A percentile compares a stretch with the other conserved stretches of the same genome.
Conservation (phyloP, 2,888 invertebrate species). For the Pammene aurita region DNA sequence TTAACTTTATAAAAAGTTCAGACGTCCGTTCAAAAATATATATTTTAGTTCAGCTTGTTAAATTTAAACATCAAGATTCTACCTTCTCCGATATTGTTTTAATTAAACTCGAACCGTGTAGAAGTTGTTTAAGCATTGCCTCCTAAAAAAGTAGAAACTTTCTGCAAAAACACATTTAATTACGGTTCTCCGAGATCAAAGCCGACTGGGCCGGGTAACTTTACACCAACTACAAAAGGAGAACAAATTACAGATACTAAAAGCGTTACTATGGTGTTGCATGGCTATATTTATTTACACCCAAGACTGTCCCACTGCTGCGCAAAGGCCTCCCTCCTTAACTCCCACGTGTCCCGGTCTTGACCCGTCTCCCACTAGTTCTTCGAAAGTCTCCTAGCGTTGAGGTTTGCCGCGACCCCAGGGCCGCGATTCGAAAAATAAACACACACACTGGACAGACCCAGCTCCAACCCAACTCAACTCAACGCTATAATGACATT, state of each 20-base stretch:
- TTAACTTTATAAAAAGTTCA: no score
- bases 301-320: no score
- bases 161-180: conserved; percentile 60
- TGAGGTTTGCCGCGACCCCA: no score
- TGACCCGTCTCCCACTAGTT: no score
- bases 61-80: not conserved
- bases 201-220: conserved; percentile 50
- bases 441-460: no score
- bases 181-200: conserved; percentile 61
- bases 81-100: conserved; percentile 14
- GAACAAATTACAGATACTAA: conserved; percentile 45
- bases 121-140: conserved; percentile 12
- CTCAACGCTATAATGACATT: no score
- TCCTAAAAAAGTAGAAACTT: conserved; percentile 46
- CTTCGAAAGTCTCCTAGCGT: no score
- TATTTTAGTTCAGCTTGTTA: not conserved
- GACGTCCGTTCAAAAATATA: not conserved
- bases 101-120: conserved; percentile 22
- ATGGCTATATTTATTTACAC: no score
- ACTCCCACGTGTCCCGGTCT: no score
- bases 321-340: no score
- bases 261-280: conserved; percentile 44
- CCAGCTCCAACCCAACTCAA: no score
- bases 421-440: no score
- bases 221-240: conserved; percentile 54